These are phyloP conservation scores for Ctena decussata DNA, from an alignment of 2,888 invertebrate species.

Conservation along the genomic window DNA sequence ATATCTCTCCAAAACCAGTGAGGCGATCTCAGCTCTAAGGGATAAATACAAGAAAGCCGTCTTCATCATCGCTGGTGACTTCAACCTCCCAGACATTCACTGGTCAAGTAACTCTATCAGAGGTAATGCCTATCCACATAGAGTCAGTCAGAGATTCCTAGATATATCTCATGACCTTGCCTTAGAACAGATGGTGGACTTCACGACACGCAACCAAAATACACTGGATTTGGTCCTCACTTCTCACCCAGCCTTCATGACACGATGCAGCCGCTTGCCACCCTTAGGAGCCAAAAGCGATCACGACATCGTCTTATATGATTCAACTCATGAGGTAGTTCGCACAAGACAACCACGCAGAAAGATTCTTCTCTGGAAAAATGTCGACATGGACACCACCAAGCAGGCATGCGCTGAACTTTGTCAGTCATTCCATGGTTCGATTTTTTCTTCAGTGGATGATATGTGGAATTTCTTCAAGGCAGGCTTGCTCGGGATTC, in stretches of 20 bases:
- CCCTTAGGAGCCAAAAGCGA: not conserved
- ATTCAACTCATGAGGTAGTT: not conserved
- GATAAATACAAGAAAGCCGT: conserved; percentile 2
- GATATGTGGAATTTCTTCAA: not conserved
- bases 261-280: not conserved
- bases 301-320: not conserved
- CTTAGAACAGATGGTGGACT: not conserved
- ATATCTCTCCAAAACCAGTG: not conserved
- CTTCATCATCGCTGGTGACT: conserved; percentile 4
- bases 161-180: too few relatives aligned
- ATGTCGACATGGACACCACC: not conserved
- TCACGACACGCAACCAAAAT: not conserved
- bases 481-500: not conserved
- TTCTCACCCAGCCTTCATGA: not conserved
- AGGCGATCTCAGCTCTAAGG: not conserved
- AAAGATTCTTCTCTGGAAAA: not conserved
- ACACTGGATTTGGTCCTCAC: not conserved
- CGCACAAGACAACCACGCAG: not conserved
- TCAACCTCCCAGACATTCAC: not conserved
- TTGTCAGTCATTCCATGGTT: too few relatives aligned
- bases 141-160: conserved; percentile 3
- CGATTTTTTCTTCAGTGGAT: too few relatives aligned
- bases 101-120: not conserved
- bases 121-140: not conserved
- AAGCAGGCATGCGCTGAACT: too few relatives aligned